Evolutionary conservation across 1,140 invertebrate species (phyloP).

Genomic region (Apis laboriosa): DNA sequence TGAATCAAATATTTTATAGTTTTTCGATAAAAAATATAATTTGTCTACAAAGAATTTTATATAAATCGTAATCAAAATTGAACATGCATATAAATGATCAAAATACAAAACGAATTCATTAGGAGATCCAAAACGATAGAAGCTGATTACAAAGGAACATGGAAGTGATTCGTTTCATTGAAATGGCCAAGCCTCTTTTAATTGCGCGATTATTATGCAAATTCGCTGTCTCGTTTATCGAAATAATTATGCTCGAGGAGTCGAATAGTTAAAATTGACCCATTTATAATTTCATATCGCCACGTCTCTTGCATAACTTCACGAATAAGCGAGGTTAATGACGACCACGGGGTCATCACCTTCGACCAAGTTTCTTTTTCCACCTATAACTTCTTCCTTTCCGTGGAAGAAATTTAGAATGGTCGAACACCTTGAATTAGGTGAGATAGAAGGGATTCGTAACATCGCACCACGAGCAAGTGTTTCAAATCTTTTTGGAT

Average conservation of each 20-base stretch:
- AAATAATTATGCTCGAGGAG: neutral
- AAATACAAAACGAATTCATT: no score
- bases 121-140: no score
- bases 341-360: conserved; percentile 8
- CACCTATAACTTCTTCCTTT: neutral
- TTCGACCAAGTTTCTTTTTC: neutral
- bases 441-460: neutral
- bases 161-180: no score
- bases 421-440: neutral
- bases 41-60: no score
- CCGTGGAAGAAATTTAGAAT: neutral
- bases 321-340: conserved; percentile 18
- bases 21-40: no score
- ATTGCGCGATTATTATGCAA: conserved; percentile 24
- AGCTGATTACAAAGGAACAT: no score
- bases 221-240: conserved; percentile 19
- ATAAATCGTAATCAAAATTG: no score
- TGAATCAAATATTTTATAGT: no score
- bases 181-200: neutral
- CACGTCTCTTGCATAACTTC: conserved; percentile 34
- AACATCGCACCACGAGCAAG: neutral
- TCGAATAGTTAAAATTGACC: neutral
- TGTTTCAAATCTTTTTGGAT: neutral
- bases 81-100: no score
- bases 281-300: conserved; percentile 22